Percentiles rank a stretch among this genome's conserved stretches.
Conservation (phyloP, 2,113 vertebrate species). For the Bubo scandiacus region DNA sequence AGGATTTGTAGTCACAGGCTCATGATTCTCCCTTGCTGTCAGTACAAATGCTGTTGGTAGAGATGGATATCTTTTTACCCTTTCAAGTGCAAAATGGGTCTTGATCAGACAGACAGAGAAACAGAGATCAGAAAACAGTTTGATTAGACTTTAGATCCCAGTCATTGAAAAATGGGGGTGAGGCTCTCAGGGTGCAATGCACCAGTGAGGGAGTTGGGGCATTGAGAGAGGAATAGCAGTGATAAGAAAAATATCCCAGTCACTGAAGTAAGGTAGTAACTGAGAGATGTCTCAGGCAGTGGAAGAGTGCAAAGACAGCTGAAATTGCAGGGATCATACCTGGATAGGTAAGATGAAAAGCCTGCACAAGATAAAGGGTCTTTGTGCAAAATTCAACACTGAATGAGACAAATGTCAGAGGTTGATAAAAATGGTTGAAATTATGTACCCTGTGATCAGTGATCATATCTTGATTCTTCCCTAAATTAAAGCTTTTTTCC, state of each 20-base stretch:
- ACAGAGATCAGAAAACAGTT: neutral
- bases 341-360: neutral
- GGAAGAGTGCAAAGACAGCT: neutral
- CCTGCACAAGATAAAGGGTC: neutral
- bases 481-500: neutral
- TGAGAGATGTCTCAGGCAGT: neutral
- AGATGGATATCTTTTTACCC: neutral
- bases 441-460: neutral
- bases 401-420: neutral
- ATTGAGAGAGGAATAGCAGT: neutral
- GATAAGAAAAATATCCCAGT: neutral
- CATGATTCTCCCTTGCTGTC: neutral
- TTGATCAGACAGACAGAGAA: slow-evolving; percentile 4
- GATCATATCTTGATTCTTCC: neutral
- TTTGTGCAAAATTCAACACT: neutral
- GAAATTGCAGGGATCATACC: neutral
- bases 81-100: slow-evolving; percentile 32
- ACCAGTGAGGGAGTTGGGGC: neutral
- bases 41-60: neutral
- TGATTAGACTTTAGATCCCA: slow-evolving; percentile 9
- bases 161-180: neutral
- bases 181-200: neutral
- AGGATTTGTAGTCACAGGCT: neutral
- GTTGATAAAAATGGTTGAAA: neutral
- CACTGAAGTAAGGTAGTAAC: neutral